Base-by-base conservation (phyloP, 2,797 vertebrate species). In the Lutjanus campechanus region DNA sequence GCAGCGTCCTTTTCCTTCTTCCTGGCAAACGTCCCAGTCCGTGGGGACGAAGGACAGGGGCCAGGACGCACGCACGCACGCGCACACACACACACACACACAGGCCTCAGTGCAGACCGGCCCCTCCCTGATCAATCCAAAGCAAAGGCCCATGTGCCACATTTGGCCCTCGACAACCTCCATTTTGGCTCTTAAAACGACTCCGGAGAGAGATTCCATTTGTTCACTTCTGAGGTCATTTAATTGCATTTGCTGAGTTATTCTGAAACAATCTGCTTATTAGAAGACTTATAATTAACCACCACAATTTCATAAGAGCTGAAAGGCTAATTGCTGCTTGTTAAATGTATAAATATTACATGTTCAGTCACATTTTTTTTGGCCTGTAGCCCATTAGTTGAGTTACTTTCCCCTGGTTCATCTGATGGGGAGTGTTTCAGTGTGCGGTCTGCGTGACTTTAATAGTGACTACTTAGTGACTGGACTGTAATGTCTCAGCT, bases 401-500 rank as follows among this genome's bases (percentile, higher is more conserved):
- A 61, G 70, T 58, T n/a, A 8, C 43, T 47, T 44, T 59, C 5
- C 22, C 69, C 47, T 51, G 20, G 51, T 75, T 50, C 71, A 25
- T 81, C n/a, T 71, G 77, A 55, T 17, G 19, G n/a, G 64, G 51
- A 75, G 60, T 19, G 43, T 79, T 77, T 75, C 70, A 59, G 61
- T 88, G 88, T 90, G 91, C 82, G 86, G 85, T 88, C 86, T 85
- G 74, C 53, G 44, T 69, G 73, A 69, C 79, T 90, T 78, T 81
- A 82, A 68, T 54, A 70, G 89, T 88, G 81, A 90, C 92, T 86
- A 82, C 72, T 79, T 68, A 69, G 79, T 92, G 89, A 89, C 89
- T 87, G 79, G 91, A 85, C 87, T 82, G 92, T 93, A 92, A 95
- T 87, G 89, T 88, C 88, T 92, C 86, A 93, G 84, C 84, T 94